phyloP scores from a whole-genome alignment of 2,113 vertebrate species.

The Haemorhous mexicanus region DNA sequence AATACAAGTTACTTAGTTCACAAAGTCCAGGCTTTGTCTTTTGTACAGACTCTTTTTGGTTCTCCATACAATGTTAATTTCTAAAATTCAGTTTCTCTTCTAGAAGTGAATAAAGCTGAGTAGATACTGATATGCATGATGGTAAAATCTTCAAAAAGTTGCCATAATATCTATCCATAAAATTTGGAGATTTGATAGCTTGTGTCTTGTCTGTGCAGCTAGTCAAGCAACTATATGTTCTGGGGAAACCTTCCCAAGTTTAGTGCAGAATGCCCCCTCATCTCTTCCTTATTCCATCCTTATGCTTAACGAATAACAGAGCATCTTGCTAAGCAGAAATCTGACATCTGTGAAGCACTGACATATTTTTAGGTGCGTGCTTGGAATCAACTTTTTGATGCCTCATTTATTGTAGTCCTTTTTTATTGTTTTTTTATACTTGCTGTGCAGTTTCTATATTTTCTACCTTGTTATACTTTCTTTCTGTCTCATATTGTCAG shows the following conservation, averaged over 20 bases:
- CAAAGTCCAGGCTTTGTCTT: neutral
- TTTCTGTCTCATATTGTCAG: neutral
- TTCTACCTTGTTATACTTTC: conserved; percentile 33
- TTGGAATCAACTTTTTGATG: conserved; percentile 40
- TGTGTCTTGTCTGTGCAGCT: neutral
- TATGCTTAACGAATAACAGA: neutral
- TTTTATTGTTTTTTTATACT: neutral
- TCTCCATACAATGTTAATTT: neutral
- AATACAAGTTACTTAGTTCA: neutral
- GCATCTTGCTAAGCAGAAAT: conserved; percentile 30
- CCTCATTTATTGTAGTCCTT: neutral
- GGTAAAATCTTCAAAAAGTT: neutral
- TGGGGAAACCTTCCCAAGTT: neutral
- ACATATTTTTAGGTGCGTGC: conserved; percentile 5
- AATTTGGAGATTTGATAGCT: neutral
- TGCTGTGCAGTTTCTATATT: conserved; percentile 3
- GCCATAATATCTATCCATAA: neutral
- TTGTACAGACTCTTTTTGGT: neutral
- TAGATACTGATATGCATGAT: neutral
- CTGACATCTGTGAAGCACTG: conserved; percentile 6
- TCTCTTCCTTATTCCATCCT: neutral
- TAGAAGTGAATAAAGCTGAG: neutral
- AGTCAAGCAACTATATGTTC: neutral
- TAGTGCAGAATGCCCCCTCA: neutral
- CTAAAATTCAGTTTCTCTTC: neutral